A percentile compares a stretch with the other conserved stretches of the same genome.
Conservation (phyloP, 2,113 vertebrate species). For the Micronycteris hirsuta region DNA sequence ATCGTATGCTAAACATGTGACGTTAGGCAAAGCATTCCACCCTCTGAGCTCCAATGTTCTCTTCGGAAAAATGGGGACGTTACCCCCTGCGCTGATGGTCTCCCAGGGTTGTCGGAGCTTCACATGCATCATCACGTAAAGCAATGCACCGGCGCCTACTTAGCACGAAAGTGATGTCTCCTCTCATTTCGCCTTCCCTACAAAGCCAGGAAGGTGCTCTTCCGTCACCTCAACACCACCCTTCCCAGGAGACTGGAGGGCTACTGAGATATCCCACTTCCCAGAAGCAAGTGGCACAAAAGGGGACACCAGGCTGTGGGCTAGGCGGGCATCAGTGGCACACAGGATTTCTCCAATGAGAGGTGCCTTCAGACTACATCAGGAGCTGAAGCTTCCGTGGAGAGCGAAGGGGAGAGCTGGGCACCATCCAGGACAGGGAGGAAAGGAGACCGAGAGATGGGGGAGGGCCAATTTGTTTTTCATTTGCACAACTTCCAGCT, state of each 20-base stretch:
- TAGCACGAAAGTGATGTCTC: too few species aligned
- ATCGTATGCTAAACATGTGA: not conserved
- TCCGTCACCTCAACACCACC: not conserved
- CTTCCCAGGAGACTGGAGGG: not conserved
- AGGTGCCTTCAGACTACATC: not conserved
- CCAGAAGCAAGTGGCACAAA: not conserved
- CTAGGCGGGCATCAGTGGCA: too few species aligned
- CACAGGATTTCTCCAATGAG: not conserved
- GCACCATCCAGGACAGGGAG: not conserved
- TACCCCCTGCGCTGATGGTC: not conserved
- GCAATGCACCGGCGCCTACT: not conserved
- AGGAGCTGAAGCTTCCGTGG: not conserved
- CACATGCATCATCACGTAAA: not conserved
- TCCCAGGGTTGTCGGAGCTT: not conserved
- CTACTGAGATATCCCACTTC: not conserved
- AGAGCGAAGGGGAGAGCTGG: not conserved
- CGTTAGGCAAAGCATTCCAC: not conserved
- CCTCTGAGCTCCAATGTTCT: not conserved
- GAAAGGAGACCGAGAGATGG: not conserved
- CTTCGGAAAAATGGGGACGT: not conserved
- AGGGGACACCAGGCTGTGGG: rapidly evolving
- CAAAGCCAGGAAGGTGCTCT: not conserved
- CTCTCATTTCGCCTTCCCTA: not conserved
- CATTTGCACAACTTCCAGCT: not conserved
- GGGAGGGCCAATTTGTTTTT: constrained; percentile 25